These are phyloP conservation scores for Drosophila jambulina DNA, from an alignment of 1,140 invertebrate genomes.

Conservation along the genomic window DNA sequence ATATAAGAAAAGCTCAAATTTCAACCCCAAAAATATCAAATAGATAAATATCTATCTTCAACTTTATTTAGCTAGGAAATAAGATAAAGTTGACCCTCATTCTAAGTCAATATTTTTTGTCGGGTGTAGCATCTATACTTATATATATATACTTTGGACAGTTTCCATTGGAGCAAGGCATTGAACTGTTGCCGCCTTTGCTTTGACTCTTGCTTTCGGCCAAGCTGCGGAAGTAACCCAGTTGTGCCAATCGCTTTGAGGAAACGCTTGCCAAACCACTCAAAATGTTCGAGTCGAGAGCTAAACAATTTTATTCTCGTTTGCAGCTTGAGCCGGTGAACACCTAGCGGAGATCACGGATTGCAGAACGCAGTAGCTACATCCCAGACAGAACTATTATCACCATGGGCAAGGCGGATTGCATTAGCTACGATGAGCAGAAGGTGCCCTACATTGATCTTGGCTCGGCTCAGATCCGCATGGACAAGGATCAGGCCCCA, in stretches of 20 bases:
- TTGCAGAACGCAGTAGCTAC: constrained; percentile 2
- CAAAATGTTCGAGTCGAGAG: constrained; percentile 49
- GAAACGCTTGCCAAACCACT: constrained; percentile 53
- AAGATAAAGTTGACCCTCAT: constrained; percentile 1
- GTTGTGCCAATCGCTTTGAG: constrained; percentile 56
- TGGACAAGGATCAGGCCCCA: constrained; percentile 86
- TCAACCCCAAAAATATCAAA: neutral
- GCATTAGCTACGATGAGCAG: constrained; percentile 85
- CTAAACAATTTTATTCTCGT: constrained; percentile 71
- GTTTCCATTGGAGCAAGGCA: constrained; percentile 67
- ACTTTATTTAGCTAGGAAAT: neutral
- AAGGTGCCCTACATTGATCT: constrained; percentile 86
- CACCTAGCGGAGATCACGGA: constrained; percentile 30
- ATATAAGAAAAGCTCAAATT: neutral
- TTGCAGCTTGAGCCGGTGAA: constrained; percentile 61
- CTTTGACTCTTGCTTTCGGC: constrained; percentile 33
- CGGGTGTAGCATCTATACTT: constrained; percentile 1
- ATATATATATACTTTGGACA: constrained; percentile 5
- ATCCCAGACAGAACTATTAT: constrained; percentile 4
- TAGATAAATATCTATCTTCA: neutral
- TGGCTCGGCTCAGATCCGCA: constrained; percentile 85
- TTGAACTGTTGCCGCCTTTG: constrained; percentile 58
- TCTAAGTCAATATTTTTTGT: constrained; percentile 5
- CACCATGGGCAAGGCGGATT: constrained; percentile 75
- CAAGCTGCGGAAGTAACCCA: constrained; percentile 71